These are phyloP conservation scores for Vultur gryphus DNA, from an alignment of 2,797 vertebrate genomes.

Conservation along the genomic window DNA sequence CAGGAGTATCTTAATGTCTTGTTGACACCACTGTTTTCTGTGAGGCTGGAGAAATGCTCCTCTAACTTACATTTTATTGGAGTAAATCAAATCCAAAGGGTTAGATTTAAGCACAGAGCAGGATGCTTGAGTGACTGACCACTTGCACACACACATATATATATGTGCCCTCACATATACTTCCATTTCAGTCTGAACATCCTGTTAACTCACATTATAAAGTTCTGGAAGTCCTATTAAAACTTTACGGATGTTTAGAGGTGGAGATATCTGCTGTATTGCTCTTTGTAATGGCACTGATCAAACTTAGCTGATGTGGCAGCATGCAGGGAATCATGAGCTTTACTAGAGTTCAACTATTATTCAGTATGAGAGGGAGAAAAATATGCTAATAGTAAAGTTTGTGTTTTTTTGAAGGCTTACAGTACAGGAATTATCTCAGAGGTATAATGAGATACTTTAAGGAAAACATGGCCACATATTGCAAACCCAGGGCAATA, in stretches of 20 bases:
- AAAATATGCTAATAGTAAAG: not conserved
- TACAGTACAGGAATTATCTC: not conserved
- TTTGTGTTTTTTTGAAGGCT: not conserved
- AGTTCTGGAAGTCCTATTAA: not conserved
- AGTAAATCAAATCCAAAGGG: not conserved
- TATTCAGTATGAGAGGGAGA: not conserved
- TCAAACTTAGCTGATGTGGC: not conserved
- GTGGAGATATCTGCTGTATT: not conserved
- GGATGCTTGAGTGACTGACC: not conserved
- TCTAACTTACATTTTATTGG: not conserved
- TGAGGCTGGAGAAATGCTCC: not conserved
- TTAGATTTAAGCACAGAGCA: not conserved
- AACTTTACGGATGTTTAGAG: not conserved
- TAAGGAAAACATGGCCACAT: not conserved
- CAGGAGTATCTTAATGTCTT: not conserved
- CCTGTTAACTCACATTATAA: not conserved
- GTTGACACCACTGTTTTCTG: not conserved
- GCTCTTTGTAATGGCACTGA: not conserved
- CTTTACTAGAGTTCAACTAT: not conserved
- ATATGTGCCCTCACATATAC: not conserved
- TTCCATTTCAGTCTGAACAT: not conserved
- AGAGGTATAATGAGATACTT: not conserved
- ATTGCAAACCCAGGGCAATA: not conserved
- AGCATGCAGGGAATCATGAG: not conserved
- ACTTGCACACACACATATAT: not conserved